Base-by-base conservation (phyloP, 2,113 vertebrate genomes). In the Hymenochirus boettgeri region DNA sequence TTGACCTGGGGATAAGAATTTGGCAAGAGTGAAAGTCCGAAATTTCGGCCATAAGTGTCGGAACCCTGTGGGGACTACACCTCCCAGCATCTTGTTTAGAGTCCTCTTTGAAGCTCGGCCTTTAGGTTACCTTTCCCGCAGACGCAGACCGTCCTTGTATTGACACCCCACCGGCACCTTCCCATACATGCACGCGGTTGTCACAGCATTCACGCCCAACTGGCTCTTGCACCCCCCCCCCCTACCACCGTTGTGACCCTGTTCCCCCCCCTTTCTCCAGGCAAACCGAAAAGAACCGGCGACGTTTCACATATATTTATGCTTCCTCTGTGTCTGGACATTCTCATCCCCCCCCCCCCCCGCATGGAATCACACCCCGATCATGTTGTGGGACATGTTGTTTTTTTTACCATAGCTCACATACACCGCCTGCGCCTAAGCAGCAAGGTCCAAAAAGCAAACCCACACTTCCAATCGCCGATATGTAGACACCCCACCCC, bases 281-380 rank as follows among this genome's bases (percentile, higher is more conserved):
- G 50, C 96, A 96, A 50, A 99, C 96, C 1, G 96, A 99, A 82
- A 99, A 99, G 84, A 99, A n/a, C n/a, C 96, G 0, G 73, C 93
- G 19, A n/a, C n/a, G n/a, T n/a, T 99, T 99, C 76, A 99, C 94
- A n/a, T 13, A 90, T 99, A 75, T 99, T 99, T 81, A 99, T 99
- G 96, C 90, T 97, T n/a, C n/a, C 60, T 75, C 82, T 0, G 96
- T 93, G 2, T 99, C 96, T 2, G 82, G 89, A 25, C 88, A n/a
- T n/a, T n/a, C n/a, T n/a, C n/a, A n/a, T n/a, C n/a, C n/a, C n/a
- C n/a, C n/a, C n/a, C n/a, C n/a, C n/a, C n/a, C n/a, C 93, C 66
- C 99, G 96, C 75, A 95, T 97, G 72, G 57, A n/a, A n/a, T n/a
- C n/a, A n/a, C n/a, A n/a, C 95, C 51, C 86, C 99, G 24, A 99